Evolutionary conservation across 2,797 vertebrate species (phyloP).

Genomic region (Heterohyrax brucei): DNA sequence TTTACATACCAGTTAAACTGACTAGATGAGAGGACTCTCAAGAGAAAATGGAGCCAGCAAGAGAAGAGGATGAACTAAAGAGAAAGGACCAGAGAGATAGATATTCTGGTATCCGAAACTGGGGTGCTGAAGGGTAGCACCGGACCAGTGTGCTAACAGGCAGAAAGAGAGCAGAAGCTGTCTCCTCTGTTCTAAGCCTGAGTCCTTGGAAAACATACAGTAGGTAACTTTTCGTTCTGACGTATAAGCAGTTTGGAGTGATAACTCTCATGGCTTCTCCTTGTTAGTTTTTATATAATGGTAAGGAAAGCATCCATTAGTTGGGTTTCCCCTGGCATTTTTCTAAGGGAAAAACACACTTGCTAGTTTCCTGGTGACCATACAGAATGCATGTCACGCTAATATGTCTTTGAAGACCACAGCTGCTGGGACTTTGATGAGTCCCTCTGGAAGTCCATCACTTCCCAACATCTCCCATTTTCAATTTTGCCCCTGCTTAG

Average conservation of each 20-base stretch:
- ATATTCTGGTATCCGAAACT: background rate
- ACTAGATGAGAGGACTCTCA: background rate
- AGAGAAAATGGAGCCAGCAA: background rate
- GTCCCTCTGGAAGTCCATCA: background rate
- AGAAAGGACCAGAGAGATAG: background rate
- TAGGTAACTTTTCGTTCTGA: background rate
- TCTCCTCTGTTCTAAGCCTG: background rate
- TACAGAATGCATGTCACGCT: background rate
- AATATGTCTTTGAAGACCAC: background rate
- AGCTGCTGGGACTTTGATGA: background rate
- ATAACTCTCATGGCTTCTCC: background rate
- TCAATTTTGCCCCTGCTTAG: background rate
- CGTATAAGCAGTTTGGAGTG: background rate
- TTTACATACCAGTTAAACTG: background rate
- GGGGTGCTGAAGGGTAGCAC: background rate
- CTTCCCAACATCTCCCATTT: background rate
- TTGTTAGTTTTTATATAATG: background rate
- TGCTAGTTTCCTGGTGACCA: background rate
- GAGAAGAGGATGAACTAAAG: background rate
- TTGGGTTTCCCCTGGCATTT: background rate
- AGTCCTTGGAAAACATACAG: background rate
- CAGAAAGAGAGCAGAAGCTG: background rate
- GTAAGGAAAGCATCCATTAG: background rate
- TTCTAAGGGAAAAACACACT: background rate
- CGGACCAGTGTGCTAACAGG: background rate